Base-by-base conservation (phyloP, 2,888 invertebrate species). In the Ctenicera cuprea region DNA sequence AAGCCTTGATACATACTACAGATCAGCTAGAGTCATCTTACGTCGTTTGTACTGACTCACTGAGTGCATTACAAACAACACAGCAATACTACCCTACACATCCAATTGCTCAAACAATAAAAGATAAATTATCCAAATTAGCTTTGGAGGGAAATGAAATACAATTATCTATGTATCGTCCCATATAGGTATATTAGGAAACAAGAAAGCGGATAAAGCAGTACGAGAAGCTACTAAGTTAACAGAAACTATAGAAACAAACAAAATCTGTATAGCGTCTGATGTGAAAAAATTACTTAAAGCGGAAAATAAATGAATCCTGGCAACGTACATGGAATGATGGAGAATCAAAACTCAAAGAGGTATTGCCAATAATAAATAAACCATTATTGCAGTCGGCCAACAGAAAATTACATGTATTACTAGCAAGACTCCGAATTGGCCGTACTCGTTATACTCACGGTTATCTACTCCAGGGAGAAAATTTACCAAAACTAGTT, bases 161-260 rank as follows among this genome's bases (percentile, higher is more conserved):
- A 0, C 0, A 1, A n/a, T 54, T 8, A 16, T 59, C 11, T 59
- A 30, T 11, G 7, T 33, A 1, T 16, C 59, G 1, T 59, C 59
- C 16, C 59, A 59, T 18, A n/a, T 18, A 11, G 59, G 18, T 14
- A 59, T 59, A 14, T 12, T 4, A 18, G 59, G 59, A 2, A 57
- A 57, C 26, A 30, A 57, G 9, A 9, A 59, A 20, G 38, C 59
- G 0, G 59, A 59, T 38, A 14, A 14, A 11, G 9, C 11, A 5
- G 38, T 38, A 7, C 1, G 12, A 38, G 59, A 26, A 30, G 59
- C 59, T 11, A 12, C 14, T 11, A 11, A 33, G 11, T 11, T 9
- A 1, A 4, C 30, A 38, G 30, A 26, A 3, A 4, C 30, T 3
- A 43, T 14, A 3, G 2, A 3, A 14, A 3, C 43, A 43, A n/a